A percentile compares a stretch with the other conserved stretches of the same genome.
phyloP scores from a whole-genome alignment of 2,888 invertebrate genomes.

The Dryobota labecula region DNA sequence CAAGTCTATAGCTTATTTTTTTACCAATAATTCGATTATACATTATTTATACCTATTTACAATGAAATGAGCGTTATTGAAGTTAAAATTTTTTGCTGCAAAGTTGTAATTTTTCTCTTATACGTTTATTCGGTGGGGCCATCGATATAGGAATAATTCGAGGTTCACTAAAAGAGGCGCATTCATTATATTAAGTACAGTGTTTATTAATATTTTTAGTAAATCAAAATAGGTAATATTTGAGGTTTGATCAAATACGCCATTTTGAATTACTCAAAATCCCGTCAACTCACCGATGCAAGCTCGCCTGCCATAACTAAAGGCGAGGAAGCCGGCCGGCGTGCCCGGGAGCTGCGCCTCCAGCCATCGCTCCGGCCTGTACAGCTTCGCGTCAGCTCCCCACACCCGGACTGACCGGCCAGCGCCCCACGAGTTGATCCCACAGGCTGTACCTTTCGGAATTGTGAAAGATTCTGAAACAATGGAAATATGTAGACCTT shows the following conservation, averaged over 20 bases:
- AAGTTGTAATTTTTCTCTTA: too few relatives aligned
- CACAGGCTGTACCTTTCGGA: conserved; percentile 73
- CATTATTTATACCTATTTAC: too few relatives aligned
- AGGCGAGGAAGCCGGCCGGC: conserved; percentile 71
- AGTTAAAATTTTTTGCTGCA: too few relatives aligned
- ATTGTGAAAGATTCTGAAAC: conserved; percentile 75
- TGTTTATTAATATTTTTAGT: background rate
- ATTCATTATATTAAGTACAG: too few relatives aligned
- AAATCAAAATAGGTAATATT: background rate
- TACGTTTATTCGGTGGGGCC: too few relatives aligned
- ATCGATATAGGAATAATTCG: too few relatives aligned
- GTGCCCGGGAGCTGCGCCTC: conserved; percentile 48
- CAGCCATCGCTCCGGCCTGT: conserved; percentile 81
- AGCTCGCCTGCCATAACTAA: conserved; percentile 75
- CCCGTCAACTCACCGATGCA: conserved; percentile 58
- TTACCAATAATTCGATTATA: too few relatives aligned
- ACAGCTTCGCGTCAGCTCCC: conserved; percentile 77
- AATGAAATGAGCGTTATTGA: too few relatives aligned
- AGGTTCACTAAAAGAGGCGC: too few relatives aligned
- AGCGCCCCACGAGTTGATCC: conserved; percentile 76
- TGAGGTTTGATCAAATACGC: background rate
- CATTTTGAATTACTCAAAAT: background rate
- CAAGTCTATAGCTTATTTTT: too few relatives aligned
- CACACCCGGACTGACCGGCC: conserved; percentile 75
- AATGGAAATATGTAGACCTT: background rate